A percentile compares a stretch with the other conserved stretches of the same genome.
Evolutionary conservation across 2,797 vertebrate species (phyloP).

Genomic region (Nasua narica): DNA sequence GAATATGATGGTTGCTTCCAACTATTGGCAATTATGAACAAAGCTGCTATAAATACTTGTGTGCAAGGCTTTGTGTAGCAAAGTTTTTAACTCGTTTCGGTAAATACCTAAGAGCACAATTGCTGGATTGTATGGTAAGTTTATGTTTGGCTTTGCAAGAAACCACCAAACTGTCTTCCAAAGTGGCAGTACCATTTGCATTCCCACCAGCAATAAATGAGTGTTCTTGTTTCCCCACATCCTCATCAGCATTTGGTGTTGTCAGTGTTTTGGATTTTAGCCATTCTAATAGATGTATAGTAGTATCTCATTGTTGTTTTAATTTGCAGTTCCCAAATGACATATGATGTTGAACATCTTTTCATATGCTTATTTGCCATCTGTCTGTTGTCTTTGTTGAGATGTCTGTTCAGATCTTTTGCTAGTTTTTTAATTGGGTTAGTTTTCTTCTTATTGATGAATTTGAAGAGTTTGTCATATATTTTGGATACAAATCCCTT

Average conservation of each 20-base stretch:
- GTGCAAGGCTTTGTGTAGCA: neutral
- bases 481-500: neutral
- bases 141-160: conserved; percentile 8
- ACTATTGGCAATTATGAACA: neutral
- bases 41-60: conserved; percentile 29
- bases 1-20: neutral
- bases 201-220: neutral
- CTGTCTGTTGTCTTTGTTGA: neutral
- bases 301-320: neutral
- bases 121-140: neutral
- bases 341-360: neutral
- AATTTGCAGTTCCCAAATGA: neutral
- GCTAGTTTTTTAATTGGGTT: neutral
- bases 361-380: neutral
- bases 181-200: neutral
- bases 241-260: neutral
- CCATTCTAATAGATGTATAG: neutral
- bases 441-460: neutral
- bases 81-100: conserved; percentile 27
- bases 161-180: conserved; percentile 38
- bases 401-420: neutral
- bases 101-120: neutral
- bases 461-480: neutral
- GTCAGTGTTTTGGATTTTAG: neutral
- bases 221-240: neutral